These are phyloP conservation scores for Montipora capricornis DNA, from an alignment of 64 coral and sea anemone genomes.

Conservation along the genomic window DNA sequence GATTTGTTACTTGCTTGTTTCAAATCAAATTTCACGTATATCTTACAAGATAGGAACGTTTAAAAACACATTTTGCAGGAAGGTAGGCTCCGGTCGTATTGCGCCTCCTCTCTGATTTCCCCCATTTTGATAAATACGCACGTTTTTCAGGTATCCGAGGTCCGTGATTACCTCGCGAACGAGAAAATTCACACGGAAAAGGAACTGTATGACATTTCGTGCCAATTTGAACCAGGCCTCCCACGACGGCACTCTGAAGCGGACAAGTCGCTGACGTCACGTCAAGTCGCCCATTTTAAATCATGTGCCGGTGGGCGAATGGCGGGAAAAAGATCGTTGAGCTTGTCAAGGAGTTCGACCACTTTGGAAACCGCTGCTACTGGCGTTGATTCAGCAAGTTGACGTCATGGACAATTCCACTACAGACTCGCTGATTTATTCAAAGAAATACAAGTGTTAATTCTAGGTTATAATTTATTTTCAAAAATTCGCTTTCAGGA, in stretches of 20 bases:
- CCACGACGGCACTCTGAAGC: slow-evolving; percentile 79
- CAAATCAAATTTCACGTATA: no score
- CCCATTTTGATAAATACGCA: no score
- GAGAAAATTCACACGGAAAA: slow-evolving; percentile 84
- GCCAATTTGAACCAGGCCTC: slow-evolving; percentile 85
- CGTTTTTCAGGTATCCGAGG: slow-evolving; percentile 72
- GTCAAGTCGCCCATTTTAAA: slow-evolving; percentile 71
- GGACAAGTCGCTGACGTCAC: slow-evolving; percentile 46
- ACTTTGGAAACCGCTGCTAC: slow-evolving; percentile 2
- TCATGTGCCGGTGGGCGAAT: slow-evolving; percentile 65
- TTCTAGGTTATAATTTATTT: neutral
- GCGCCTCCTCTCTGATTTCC: no score
- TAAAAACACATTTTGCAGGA: neutral
- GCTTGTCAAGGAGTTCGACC: slow-evolving; percentile 29
- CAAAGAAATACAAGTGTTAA: neutral
- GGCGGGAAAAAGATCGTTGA: slow-evolving; percentile 46
- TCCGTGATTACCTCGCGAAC: slow-evolving; percentile 82
- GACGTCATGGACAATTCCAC: neutral
- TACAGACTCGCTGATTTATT: neutral
- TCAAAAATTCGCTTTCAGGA: neutral
- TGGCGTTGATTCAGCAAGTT: slow-evolving; percentile 24
- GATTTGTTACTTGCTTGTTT: no score
- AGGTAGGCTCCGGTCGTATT: no score
- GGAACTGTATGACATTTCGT: slow-evolving; percentile 89
- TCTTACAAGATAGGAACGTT: neutral